These are phyloP conservation scores for Lepisosteus oculatus DNA, from an alignment of 2,113 vertebrate species.

Conservation along the genomic window DNA sequence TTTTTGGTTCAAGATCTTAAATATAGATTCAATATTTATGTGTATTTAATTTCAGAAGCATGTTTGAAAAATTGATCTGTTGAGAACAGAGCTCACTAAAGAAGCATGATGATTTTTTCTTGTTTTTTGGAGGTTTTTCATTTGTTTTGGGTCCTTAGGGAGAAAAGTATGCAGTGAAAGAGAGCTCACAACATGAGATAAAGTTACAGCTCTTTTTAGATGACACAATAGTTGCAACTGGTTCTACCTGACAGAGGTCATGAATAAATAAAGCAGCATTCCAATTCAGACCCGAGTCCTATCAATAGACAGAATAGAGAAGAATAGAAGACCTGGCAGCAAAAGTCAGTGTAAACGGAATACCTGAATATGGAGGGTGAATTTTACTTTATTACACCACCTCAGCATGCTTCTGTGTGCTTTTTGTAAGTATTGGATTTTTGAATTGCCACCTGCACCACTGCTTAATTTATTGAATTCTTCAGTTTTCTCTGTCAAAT, in stretches of 20 bases:
- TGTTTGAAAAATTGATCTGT: not conserved
- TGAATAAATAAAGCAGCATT: slow-evolving; percentile 78
- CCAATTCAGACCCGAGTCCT: slow-evolving; percentile 53
- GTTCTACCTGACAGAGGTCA: slow-evolving; percentile 58
- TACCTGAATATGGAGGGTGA: slow-evolving; percentile 47
- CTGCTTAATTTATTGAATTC: slow-evolving; percentile 14
- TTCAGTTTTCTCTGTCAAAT: too few species aligned
- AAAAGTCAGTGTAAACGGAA: slow-evolving; percentile 44
- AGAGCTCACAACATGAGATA: slow-evolving; percentile 41
- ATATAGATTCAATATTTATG: too few species aligned
- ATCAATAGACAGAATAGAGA: slow-evolving; percentile 38
- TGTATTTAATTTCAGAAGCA: too few species aligned
- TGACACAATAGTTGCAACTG: slow-evolving; percentile 67
- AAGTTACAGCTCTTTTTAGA: slow-evolving; percentile 62
- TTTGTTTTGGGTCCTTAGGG: slow-evolving; percentile 26
- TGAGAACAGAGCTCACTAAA: not conserved
- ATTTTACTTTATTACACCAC: slow-evolving; percentile 49
- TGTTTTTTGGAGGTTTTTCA: not conserved
- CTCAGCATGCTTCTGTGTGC: slow-evolving; percentile 41
- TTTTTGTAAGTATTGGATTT: slow-evolving; percentile 49
- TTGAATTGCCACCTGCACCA: slow-evolving; percentile 29
- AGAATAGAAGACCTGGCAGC: slow-evolving; percentile 52
- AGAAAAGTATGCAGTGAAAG: slow-evolving; percentile 11
- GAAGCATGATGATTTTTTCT: too few species aligned
- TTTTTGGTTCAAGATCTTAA: too few species aligned